Evolutionary conservation across 2,797 vertebrate species (phyloP), one percentile per base, ranked within the genome.

Genomic region (Prunella strophiata): DNA sequence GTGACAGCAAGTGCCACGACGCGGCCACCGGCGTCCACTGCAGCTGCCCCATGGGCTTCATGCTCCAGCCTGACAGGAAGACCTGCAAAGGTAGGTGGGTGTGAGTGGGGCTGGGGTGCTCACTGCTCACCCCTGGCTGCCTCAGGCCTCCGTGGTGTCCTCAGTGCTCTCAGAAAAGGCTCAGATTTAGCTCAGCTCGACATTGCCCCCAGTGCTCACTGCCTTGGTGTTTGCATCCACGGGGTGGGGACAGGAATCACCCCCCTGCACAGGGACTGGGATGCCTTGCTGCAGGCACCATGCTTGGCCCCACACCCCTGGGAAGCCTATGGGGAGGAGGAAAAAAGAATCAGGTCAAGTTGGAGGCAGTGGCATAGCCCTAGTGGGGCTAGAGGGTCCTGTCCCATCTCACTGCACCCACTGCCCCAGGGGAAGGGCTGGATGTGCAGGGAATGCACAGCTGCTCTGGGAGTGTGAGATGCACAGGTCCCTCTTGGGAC

Each of bases 31-130:
- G 99, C 0, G 99, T 99, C 65, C 99, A 99, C 97, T 99, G 99
- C 98, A 99, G 99, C 98, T 99, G 99, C 95, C 99, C 99, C 3
- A 99, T 99, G 93, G 99, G 99, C 93, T 99, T 99, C 98, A 99
- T 99, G 96, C 98, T 99, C 82, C 99, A 99, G 96, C 98, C 98
- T 0, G 99, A 99, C 97, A 98, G 99, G 96, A 99, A 99, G 97
- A 99, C 99, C 3, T 99, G 99, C 98, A 99, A 99, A 99, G 99
- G 99, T 99, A 98, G 71, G 94, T 23, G 61, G 57, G 48, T 67
- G 81, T 7, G 7, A 14, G 57, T 0, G 2, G 59, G 71, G 27
- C 26, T 3, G 8, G 45, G 38, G 29, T 8, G 22, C 19, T 84
- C 45, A 0, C 29, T 34, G 83, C 59, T 34, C 80, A 5, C 51